These are phyloP conservation scores for Toxonevra muliebris DNA, from an alignment of 2,888 invertebrate genomes.

Conservation along the genomic window DNA sequence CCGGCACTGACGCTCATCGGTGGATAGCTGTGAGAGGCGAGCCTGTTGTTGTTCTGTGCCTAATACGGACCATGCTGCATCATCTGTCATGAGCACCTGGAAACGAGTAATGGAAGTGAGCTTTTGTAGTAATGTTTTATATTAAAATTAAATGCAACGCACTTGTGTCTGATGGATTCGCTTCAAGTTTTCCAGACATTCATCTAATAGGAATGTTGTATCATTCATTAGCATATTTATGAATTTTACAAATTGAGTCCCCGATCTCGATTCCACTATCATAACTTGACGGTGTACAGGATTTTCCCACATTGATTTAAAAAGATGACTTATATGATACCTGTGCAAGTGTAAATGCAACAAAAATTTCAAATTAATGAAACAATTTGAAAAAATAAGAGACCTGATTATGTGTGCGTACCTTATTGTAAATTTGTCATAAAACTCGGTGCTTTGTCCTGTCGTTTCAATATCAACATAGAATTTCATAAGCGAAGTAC, in stretches of 20 bases:
- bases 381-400: background rate
- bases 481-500: conserved; percentile 95
- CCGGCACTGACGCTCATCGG: conserved; percentile 87
- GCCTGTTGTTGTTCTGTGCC: conserved; percentile 77
- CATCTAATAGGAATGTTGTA: conserved; percentile 95
- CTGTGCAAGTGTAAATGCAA: conserved; percentile 42
- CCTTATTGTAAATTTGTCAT: conserved; percentile 98
- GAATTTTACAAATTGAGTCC: conserved; percentile 94
- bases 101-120: conserved; percentile 1
- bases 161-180: conserved; percentile 90
- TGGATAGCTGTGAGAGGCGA: conserved; percentile 79
- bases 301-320: conserved; percentile 95
- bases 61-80: conserved; percentile 73
- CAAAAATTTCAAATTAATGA: background rate
- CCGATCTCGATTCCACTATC: conserved; percentile 89
- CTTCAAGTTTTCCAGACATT: conserved; percentile 91
- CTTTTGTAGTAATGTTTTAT: background rate
- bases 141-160: background rate
- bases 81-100: conserved; percentile 73
- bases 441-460: conserved; percentile 97
- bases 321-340: conserved; percentile 96
- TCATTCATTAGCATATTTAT: conserved; percentile 98
- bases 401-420: conserved; percentile 32
- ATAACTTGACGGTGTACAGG: conserved; percentile 87
- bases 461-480: conserved; percentile 98